Conservation (phyloP, 2,113 vertebrate genomes). For the Alligator mississippiensis region DNA sequence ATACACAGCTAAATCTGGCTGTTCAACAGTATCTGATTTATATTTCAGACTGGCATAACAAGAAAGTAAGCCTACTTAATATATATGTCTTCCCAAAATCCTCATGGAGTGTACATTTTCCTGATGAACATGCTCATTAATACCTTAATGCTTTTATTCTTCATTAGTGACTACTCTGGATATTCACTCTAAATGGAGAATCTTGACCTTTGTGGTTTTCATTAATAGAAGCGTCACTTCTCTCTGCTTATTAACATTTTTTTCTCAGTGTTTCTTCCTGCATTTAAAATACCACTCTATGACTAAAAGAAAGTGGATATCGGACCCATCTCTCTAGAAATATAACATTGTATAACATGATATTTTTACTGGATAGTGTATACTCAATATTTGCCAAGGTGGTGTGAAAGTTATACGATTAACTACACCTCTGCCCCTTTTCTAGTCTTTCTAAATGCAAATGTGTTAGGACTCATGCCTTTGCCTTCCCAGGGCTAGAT, state of each 20-base stretch:
- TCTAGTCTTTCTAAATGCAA: neutral
- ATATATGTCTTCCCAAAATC: neutral
- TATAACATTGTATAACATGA: neutral
- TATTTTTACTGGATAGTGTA: neutral
- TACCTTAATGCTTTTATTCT: neutral
- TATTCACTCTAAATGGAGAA: neutral
- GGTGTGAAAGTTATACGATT: neutral
- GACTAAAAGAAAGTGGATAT: neutral
- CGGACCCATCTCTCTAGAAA: neutral
- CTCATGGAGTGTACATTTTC: neutral
- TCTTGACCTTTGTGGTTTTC: neutral
- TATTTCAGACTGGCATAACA: neutral
- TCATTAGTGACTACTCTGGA: neutral
- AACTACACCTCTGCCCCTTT: neutral
- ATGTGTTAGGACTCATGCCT: neutral
- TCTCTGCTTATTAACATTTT: neutral
- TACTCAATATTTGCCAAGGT: accelerated
- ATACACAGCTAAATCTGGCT: accelerated
- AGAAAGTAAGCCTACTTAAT: neutral
- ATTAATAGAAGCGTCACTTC: neutral
- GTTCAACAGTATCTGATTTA: neutral
- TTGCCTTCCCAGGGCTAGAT: neutral
- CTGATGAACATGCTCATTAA: neutral
- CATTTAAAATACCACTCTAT: neutral
- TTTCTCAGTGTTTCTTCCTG: neutral